Conservation (phyloP, 2,888 invertebrate genomes). For the Ophion costatus region DNA sequence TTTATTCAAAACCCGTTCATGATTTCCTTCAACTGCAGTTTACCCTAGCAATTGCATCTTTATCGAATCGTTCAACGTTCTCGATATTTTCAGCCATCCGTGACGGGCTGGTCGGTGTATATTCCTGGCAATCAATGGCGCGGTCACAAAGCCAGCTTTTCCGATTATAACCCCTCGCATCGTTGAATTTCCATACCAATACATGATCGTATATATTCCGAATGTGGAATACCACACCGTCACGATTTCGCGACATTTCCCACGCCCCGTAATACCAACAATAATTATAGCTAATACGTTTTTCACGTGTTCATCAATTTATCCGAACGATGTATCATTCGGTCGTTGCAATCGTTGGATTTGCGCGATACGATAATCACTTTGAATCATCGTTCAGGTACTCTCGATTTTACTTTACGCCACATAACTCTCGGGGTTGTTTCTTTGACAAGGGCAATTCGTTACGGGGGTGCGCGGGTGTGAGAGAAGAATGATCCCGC, state of each 20-base stretch:
- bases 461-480: conserved; percentile 14
- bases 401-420: conserved; percentile 33
- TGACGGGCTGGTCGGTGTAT: too few species aligned
- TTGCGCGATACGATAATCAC: conserved; percentile 11
- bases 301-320: background rate
- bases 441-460: conserved; percentile 35
- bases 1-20: too few species aligned
- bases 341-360: conserved; percentile 1
- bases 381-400: conserved; percentile 22
- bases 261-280: background rate
- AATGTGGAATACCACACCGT: too few species aligned
- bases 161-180: conserved; percentile 24
- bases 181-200: background rate
- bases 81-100: conserved; percentile 5
- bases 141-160: background rate
- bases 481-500: conserved; percentile 24
- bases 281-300: background rate
- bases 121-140: too few species aligned
- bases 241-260: too few species aligned
- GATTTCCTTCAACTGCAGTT: too few species aligned
- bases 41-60: too few species aligned
- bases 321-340: background rate
- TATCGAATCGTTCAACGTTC: too few species aligned
- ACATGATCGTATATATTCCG: too few species aligned
- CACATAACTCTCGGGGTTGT: conserved; percentile 18